Conservation (phyloP, 2,888 invertebrate genomes). For the Clistopyga incitator region DNA sequence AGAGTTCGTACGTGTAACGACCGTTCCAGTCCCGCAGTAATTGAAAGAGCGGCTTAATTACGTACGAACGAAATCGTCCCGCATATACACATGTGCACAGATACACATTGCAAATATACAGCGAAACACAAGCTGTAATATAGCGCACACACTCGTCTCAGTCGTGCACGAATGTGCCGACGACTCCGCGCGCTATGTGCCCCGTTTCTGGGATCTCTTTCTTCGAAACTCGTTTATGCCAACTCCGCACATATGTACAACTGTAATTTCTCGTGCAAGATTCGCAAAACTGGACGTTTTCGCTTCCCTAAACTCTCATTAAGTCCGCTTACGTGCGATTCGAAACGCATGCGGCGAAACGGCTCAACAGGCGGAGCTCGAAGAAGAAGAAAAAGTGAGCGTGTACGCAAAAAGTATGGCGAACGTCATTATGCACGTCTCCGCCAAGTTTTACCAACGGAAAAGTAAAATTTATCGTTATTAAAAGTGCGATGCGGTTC, state of each 20-base stretch:
- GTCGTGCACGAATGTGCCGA: slow-evolving; percentile 52
- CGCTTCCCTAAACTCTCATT: slow-evolving; percentile 73
- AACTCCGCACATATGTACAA: slow-evolving; percentile 12
- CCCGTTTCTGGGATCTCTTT: slow-evolving; percentile 64
- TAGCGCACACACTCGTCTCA: neutral
- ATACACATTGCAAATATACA: neutral
- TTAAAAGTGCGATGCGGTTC: slow-evolving; percentile 35
- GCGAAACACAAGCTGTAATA: slow-evolving; percentile 21
- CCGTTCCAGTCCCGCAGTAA: slow-evolving; percentile 75
- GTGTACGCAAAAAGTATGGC: slow-evolving; percentile 21
- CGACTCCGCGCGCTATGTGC: slow-evolving; percentile 57
- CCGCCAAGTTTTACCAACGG: slow-evolving; percentile 32
- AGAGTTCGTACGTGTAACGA: slow-evolving; percentile 71
- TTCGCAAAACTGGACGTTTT: slow-evolving; percentile 55
- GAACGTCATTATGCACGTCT: neutral
- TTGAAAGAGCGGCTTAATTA: slow-evolving; percentile 79
- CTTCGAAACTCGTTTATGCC: slow-evolving; percentile 75
- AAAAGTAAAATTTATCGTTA: slow-evolving; percentile 39
- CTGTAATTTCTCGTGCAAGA: slow-evolving; percentile 45
- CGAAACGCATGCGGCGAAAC: neutral
- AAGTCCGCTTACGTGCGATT: slow-evolving; percentile 56
- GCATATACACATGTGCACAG: slow-evolving; percentile 21
- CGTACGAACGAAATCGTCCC: slow-evolving; percentile 75
- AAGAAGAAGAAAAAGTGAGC: slow-evolving; percentile 25
- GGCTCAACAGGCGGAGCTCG: neutral